Evolutionary conservation across 2,113 vertebrate genomes (phyloP).

Genomic region (Drymodes brunneopygia): DNA sequence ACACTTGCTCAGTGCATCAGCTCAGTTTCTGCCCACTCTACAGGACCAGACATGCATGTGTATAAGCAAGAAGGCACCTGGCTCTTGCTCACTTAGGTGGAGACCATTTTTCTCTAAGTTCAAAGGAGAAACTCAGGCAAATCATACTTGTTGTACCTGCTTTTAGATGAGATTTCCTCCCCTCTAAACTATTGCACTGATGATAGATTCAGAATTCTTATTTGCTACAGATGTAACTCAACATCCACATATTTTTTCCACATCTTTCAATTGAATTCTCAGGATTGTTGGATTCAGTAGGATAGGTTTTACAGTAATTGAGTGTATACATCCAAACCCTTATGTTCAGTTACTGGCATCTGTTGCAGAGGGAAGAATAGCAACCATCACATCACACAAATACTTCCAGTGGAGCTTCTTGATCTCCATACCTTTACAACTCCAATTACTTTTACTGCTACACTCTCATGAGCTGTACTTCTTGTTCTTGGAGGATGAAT

Average conservation of each 20-base stretch:
- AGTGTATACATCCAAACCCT: neutral
- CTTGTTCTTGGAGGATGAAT: neutral
- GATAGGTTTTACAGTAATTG: neutral
- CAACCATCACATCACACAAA: neutral
- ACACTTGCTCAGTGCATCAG: neutral
- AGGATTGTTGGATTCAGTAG: neutral
- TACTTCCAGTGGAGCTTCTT: neutral
- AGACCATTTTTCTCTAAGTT: slow-evolving; percentile 21
- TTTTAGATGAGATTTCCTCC: neutral
- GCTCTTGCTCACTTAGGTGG: neutral
- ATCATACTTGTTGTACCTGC: neutral
- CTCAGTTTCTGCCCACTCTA: slow-evolving; percentile 6
- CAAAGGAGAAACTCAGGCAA: slow-evolving; percentile 10
- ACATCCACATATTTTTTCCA: neutral
- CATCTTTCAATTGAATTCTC: neutral
- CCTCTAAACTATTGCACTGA: neutral
- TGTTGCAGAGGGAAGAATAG: neutral
- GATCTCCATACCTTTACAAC: neutral
- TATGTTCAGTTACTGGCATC: neutral
- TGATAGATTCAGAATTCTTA: neutral
- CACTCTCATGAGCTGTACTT: neutral
- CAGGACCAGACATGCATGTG: neutral
- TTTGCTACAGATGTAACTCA: neutral
- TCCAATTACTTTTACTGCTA: neutral
- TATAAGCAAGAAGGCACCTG: neutral